These are phyloP conservation scores for Apotomis turbidana DNA, from an alignment of 2,888 invertebrate genomes.

Conservation along the genomic window DNA sequence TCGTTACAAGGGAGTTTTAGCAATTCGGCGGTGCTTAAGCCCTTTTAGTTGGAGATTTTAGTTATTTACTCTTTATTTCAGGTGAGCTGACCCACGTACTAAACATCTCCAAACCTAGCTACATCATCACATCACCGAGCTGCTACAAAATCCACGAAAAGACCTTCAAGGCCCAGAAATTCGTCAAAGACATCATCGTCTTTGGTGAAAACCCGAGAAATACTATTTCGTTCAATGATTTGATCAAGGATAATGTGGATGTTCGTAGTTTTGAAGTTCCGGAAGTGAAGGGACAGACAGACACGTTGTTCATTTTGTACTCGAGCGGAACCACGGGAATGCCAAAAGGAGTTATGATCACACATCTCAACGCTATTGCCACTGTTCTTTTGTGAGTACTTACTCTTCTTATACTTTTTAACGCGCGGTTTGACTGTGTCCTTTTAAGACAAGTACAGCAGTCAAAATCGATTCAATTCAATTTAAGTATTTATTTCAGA, in stretches of 20 bases:
- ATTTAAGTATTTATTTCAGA: too few relatives aligned
- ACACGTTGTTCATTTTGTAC: slow-evolving; percentile 63
- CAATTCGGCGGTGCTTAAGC: too few relatives aligned
- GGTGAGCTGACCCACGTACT: slow-evolving; percentile 43
- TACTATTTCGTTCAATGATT: slow-evolving; percentile 55
- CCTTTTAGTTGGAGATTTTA: too few relatives aligned
- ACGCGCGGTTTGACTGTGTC: too few relatives aligned
- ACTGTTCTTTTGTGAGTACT: slow-evolving; percentile 46
- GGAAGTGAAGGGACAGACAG: slow-evolving; percentile 54
- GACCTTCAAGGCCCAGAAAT: slow-evolving; percentile 49
- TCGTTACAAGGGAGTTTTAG: too few relatives aligned
- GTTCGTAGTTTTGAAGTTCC: slow-evolving; percentile 53
- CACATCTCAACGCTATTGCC: slow-evolving; percentile 58
- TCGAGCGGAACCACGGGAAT: slow-evolving; percentile 75
- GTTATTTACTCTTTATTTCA: slow-evolving; percentile 15
- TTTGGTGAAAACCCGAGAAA: slow-evolving; percentile 55
- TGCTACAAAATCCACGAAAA: slow-evolving; percentile 56
- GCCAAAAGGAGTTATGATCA: slow-evolving; percentile 71
- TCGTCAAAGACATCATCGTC: slow-evolving; percentile 58
- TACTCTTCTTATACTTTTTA: too few relatives aligned
- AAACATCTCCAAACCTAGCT: slow-evolving; percentile 39
- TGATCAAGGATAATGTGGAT: slow-evolving; percentile 50
- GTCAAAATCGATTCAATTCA: too few relatives aligned
- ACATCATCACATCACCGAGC: slow-evolving; percentile 39
- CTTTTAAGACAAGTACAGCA: too few relatives aligned